Conservation (phyloP, 2,797 vertebrate genomes). For the Nyctibius grandis region DNA sequence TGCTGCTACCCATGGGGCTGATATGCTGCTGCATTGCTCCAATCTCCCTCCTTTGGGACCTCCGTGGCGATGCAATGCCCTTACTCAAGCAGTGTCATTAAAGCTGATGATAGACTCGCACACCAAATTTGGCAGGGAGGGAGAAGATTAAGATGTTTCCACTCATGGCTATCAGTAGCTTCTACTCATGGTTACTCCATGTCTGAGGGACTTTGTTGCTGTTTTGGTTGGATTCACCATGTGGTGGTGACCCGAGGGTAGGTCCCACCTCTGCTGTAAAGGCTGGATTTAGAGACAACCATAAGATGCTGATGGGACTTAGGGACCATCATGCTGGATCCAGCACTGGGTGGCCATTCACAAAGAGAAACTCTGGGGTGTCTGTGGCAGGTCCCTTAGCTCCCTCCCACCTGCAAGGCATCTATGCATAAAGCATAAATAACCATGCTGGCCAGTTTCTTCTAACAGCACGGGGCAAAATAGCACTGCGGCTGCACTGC, state of each 20-base stretch:
- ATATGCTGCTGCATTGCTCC: neutral
- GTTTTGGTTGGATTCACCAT: neutral
- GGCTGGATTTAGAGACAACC: neutral
- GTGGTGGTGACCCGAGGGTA: neutral
- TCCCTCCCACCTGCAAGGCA: neutral
- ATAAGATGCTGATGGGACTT: neutral
- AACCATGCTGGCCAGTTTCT: neutral
- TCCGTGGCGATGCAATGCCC: neutral
- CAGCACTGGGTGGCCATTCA: neutral
- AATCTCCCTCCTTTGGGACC: neutral
- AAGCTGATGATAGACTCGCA: neutral
- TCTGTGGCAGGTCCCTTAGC: neutral
- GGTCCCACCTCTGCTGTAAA: neutral
- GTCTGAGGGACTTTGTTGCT: neutral
- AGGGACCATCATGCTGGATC: neutral
- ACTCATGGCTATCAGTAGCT: neutral
- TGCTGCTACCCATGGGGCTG: neutral
- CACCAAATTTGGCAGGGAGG: neutral
- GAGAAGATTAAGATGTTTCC: neutral
- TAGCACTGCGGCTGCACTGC: neutral
- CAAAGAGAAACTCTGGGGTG: neutral
- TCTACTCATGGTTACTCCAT: neutral
- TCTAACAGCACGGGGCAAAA: neutral
- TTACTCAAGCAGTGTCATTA: neutral
- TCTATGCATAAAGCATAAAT: neutral